Evolutionary conservation across 2,113 vertebrate genomes (phyloP).

Genomic region (Platichthys stellatus): DNA sequence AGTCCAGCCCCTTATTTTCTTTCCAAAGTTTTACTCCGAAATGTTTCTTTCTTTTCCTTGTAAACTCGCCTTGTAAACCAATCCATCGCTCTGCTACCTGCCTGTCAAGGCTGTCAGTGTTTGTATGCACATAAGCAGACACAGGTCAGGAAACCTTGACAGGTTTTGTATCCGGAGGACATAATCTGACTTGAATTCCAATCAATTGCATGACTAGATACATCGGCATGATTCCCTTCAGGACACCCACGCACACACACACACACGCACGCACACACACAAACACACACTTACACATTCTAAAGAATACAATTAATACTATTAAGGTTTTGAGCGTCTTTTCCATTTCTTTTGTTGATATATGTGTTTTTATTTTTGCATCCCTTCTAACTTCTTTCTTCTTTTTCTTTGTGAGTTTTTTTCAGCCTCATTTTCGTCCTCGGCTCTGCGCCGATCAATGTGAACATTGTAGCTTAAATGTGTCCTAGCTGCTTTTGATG

Average conservation of each 20-base stretch:
- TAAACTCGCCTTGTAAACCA: constrained; percentile 13
- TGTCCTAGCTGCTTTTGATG: constrained; percentile 22
- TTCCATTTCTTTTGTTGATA: not conserved
- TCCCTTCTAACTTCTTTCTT: not conserved
- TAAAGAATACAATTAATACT: constrained; percentile 34
- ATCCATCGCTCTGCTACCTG: constrained; percentile 13
- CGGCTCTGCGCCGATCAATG: constrained; percentile 2
- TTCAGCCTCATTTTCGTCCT: constrained; percentile 1
- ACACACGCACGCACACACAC: constrained; percentile 23
- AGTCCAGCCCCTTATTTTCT: not conserved
- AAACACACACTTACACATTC: not conserved
- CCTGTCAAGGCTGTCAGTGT: constrained; percentile 21
- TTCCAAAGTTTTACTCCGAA: not conserved
- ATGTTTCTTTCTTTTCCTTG: not conserved
- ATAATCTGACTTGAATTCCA: constrained; percentile 69
- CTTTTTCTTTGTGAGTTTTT: not conserved
- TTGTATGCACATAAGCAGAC: constrained; percentile 35
- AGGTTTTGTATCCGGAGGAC: constrained; percentile 61
- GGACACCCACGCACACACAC: constrained; percentile 36
- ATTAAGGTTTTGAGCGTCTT: not conserved
- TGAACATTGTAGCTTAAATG: constrained; percentile 22
- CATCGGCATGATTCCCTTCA: constrained; percentile 50
- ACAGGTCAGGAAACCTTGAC: constrained; percentile 52
- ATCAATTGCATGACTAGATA: constrained; percentile 68
- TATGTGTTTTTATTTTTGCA: constrained; percentile 10